Conservation (phyloP, 2,113 vertebrate genomes). For the Macrotus californicus region DNA sequence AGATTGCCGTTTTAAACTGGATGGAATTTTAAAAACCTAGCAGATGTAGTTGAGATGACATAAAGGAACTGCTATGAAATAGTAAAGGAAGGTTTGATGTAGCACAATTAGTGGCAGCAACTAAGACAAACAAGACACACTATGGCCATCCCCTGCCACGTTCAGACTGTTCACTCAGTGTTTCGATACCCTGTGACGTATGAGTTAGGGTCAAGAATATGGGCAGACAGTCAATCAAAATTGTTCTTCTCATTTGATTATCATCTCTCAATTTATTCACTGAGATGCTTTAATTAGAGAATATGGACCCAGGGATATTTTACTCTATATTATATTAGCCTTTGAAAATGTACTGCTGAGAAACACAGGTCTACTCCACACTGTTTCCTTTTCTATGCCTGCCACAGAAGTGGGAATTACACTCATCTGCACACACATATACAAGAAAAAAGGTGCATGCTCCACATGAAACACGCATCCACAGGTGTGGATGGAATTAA, state of each 20-base stretch:
- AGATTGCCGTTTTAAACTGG: too few relatives aligned
- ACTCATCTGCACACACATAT: fast-evolving
- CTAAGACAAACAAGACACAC: not conserved
- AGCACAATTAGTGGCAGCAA: not conserved
- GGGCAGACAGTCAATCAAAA: not conserved
- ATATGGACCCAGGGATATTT: not conserved
- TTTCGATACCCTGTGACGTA: not conserved
- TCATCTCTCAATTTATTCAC: not conserved
- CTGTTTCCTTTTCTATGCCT: not conserved
- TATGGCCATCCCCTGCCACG: fast-evolving
- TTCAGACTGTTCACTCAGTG: not conserved
- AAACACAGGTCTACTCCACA: not conserved
- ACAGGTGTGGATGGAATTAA: not conserved
- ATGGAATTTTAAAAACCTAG: not conserved
- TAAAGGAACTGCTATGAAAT: not conserved
- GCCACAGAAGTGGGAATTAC: not conserved
- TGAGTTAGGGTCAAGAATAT: not conserved
- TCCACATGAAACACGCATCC: fast-evolving
- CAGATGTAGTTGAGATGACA: not conserved
- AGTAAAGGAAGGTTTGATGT: not conserved
- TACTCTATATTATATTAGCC: not conserved
- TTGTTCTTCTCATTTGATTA: not conserved
- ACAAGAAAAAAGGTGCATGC: not conserved
- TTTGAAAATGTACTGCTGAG: not conserved
- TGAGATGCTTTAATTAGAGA: not conserved